These are phyloP conservation scores for Drosophila nr. perissopoda DNA, from an alignment of 2,888 invertebrate genomes.

Conservation along the genomic window DNA sequence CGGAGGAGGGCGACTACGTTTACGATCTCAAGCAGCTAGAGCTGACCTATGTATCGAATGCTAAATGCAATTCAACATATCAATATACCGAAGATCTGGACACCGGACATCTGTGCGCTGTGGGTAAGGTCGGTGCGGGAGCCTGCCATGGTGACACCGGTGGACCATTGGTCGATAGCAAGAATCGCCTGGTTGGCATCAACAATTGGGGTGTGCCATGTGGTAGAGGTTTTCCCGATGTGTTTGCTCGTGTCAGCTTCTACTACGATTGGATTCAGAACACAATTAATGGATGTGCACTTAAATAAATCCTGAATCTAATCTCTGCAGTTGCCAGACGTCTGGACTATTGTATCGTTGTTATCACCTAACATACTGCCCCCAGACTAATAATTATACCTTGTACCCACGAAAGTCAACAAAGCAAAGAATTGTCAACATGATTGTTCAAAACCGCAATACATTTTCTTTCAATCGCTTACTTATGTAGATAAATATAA, in stretches of 20 bases:
- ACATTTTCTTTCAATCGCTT: not conserved
- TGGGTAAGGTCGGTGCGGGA: constrained; percentile 85
- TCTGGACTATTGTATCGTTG: constrained; percentile 41
- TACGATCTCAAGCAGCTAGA: constrained; percentile 86
- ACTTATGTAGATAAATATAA: not conserved
- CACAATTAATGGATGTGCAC: constrained; percentile 76
- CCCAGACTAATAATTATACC: constrained; percentile 3
- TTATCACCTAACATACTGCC: constrained; percentile 34
- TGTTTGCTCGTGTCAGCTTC: constrained; percentile 78
- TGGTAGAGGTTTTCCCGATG: constrained; percentile 82
- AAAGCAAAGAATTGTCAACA: not conserved
- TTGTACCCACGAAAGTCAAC: constrained; percentile 5
- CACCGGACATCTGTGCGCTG: constrained; percentile 87
- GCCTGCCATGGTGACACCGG: constrained; percentile 84
- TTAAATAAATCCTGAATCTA: constrained; percentile 13
- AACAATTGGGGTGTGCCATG: constrained; percentile 84
- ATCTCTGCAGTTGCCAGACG: constrained; percentile 49
- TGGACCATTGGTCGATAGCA: constrained; percentile 78
- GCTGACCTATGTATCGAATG: constrained; percentile 86
- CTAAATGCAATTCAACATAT: constrained; percentile 85
- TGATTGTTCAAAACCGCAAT: not conserved
- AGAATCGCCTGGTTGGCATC: constrained; percentile 81
- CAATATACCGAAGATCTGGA: constrained; percentile 85
- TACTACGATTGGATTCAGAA: constrained; percentile 82
- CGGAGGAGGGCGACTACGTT: constrained; percentile 85